A percentile compares a stretch with the other conserved stretches of the same genome.
Evolutionary conservation across 2,797 vertebrate genomes (phyloP).

Genomic region (Crenuchus spilurus): DNA sequence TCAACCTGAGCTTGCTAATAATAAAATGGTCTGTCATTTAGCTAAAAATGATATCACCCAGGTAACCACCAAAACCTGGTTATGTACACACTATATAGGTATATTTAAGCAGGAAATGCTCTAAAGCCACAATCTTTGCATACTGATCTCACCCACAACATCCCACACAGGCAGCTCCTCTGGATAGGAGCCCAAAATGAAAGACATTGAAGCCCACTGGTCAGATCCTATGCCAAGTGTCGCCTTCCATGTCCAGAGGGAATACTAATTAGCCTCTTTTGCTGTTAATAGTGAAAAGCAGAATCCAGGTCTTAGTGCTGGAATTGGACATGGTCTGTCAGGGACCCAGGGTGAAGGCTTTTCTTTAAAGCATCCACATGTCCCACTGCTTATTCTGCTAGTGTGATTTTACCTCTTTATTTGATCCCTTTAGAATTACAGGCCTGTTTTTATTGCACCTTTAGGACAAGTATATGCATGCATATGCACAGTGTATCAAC

Average conservation of each 20-base stretch:
- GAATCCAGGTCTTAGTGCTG: background rate
- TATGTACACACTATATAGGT: background rate
- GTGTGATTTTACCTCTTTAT: no score
- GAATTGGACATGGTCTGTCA: background rate
- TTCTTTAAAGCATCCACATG: no score
- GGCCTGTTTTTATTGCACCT: no score
- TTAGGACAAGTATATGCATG: no score
- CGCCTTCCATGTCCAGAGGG: constrained; percentile 68
- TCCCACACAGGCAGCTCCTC: constrained; percentile 24
- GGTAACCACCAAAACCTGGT: no score
- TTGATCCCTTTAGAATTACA: no score
- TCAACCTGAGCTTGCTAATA: no score
- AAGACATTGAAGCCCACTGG: constrained; percentile 49
- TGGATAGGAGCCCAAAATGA: constrained; percentile 49
- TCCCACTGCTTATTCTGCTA: no score
- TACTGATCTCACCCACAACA: constrained; percentile 39
- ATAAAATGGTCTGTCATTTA: no score
- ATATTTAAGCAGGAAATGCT: constrained; percentile 7
- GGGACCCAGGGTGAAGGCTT: background rate
- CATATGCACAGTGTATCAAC: no score
- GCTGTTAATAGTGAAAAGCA: constrained; percentile 63
- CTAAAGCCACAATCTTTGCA: constrained; percentile 11
- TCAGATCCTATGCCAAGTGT: constrained; percentile 65
- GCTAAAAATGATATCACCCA: no score
- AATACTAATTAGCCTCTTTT: constrained; percentile 72